Evolutionary conservation across 30 jellyfish, hydroid and myxozoan species (phyloP), one percentile per base, ranked within the genome.

Genomic region (Catostylus mosaicus): DNA sequence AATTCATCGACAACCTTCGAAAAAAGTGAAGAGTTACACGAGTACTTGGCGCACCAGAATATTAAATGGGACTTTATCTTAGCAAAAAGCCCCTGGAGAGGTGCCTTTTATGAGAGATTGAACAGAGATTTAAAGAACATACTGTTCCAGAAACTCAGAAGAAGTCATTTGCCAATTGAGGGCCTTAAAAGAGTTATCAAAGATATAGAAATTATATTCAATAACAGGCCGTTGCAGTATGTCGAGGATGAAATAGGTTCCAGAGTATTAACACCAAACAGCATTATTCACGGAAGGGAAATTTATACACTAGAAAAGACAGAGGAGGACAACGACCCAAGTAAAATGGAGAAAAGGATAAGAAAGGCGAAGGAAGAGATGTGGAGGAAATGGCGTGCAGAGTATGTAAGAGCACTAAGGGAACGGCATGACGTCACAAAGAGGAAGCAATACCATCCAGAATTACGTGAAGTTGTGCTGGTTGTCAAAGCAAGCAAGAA

Each of bases 171-270:
- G 36, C 78, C 85, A 64, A 12, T 61, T 64, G 82, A 64, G 22
- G 90, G 82, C 6, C 30, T 79, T 29, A 8, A 45, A 23, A 77
- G 69, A 40, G 88, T 77, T 36, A 43, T 77, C 36, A 77, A 77
- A 57, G 88, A 59, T 36, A 35, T 43, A 14, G 88, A 77, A 57
- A 77, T 77, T 22, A 77, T 77, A 2, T 77, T 77, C 60, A 79
- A 63, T 63, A 64, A 79, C 48, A 34, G 90, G 34, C 90, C 92
- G 1, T 69, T 67, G 51, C 78, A 69, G 78, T 82, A 68, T 82
- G 92, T 82, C 50, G 92, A 82, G 50, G 92, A 82, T 64, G 92
- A 82, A 35, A 47, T 82, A 23, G 92, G 78, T 0, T 52, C 77
- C 10, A 67, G 78, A 48, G 78, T 82, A 1, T 35, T 82, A 27